Percentiles rank a stretch among this genome's conserved stretches.
Conservation (phyloP, 2,797 vertebrate species). For the Pteropus rufus region DNA sequence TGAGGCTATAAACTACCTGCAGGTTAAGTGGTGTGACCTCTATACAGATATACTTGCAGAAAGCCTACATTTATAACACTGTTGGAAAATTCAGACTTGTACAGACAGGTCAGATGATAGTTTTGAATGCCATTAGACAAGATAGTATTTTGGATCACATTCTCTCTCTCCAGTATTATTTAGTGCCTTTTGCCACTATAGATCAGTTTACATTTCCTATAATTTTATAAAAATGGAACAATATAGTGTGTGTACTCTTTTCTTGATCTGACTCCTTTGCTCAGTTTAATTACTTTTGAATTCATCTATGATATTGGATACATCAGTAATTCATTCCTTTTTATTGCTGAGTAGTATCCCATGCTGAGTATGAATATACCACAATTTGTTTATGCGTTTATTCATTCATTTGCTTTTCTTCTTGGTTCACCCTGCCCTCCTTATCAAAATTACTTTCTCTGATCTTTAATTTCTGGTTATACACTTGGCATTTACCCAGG, state of each 20-base stretch:
- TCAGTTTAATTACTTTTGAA: neutral
- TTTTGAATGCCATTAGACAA: neutral
- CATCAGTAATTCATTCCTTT: neutral
- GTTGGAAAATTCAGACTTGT: constrained; percentile 8
- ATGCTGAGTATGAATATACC: neutral
- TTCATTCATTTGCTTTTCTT: neutral
- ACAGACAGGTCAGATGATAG: neutral
- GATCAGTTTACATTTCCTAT: neutral
- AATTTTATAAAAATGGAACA: constrained; percentile 1
- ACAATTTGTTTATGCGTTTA: neutral
- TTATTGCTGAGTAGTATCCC: neutral
- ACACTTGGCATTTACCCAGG: neutral
- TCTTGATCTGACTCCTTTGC: neutral
- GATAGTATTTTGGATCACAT: neutral
- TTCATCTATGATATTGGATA: neutral
- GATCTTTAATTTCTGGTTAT: constrained; percentile 1
- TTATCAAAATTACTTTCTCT: constrained; percentile 28
- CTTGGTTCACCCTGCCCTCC: neutral
- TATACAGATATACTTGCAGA: neutral
- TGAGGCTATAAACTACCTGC: neutral
- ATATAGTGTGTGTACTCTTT: neutral
- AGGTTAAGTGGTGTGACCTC: neutral
- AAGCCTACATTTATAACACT: neutral
- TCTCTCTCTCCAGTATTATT: neutral
- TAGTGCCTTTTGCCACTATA: neutral